These are phyloP conservation scores for Athalia cordata DNA, from an alignment of 2,888 invertebrate species.

Conservation along the genomic window DNA sequence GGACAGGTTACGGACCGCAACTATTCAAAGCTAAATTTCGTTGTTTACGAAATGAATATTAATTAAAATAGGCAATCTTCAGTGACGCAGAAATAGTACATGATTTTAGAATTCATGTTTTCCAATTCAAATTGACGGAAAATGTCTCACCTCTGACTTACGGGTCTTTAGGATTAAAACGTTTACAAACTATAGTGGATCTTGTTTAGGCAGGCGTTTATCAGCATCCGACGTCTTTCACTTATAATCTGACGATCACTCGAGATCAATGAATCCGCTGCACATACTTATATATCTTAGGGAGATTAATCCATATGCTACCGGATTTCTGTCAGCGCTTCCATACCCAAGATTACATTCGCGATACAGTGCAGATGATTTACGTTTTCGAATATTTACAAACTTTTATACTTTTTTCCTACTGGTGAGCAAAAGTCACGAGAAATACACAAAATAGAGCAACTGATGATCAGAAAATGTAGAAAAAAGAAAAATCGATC, in stretches of 20 bases:
- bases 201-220: conserved; percentile 23
- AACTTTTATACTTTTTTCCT: too few relatives aligned
- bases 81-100: background rate
- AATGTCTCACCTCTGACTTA: conserved; percentile 2
- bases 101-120: background rate
- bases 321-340: too few relatives aligned
- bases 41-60: conserved; percentile 19
- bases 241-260: conserved; percentile 14
- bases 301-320: too few relatives aligned
- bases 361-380: too few relatives aligned
- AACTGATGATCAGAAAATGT: too few relatives aligned
- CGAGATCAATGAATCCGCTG: background rate
- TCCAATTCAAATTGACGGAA: background rate
- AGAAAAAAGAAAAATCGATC: background rate
- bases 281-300: too few relatives aligned
- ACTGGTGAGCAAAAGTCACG: too few relatives aligned
- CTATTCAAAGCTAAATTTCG: conserved; percentile 41
- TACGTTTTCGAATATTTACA: too few relatives aligned
- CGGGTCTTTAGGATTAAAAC: conserved; percentile 13
- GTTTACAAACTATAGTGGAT: conserved; percentile 28
- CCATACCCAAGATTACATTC: too few relatives aligned
- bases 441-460: too few relatives aligned
- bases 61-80: conserved; percentile 14
- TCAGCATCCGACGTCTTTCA: conserved; percentile 8
- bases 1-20: conserved; percentile 28